These are phyloP conservation scores for Pecten maximus DNA, from an alignment of 2,888 invertebrate species.

Conservation along the genomic window DNA sequence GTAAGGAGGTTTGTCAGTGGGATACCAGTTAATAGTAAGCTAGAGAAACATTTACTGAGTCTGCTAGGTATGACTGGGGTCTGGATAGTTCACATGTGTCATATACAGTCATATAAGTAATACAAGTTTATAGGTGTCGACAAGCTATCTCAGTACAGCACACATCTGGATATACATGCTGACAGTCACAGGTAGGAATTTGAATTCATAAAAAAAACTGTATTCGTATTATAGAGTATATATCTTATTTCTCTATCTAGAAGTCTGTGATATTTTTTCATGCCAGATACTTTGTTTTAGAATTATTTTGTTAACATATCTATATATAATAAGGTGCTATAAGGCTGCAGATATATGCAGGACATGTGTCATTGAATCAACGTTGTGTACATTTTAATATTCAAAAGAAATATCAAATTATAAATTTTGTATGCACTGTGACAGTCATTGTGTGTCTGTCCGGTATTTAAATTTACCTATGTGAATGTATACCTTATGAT, in stretches of 20 bases:
- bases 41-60: not conserved
- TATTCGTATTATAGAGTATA: not conserved
- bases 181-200: not conserved
- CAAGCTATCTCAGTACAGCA: not conserved
- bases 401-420: slow-evolving; percentile 23
- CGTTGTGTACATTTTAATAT: not conserved
- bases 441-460: not conserved
- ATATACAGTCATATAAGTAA: not conserved
- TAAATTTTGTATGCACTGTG: slow-evolving; percentile 19
- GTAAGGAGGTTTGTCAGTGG: not conserved
- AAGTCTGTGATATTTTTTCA: not conserved
- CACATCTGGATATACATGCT: not conserved
- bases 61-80: slow-evolving; percentile 11
- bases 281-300: not conserved
- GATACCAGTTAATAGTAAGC: not conserved
- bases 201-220: not conserved
- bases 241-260: too few relatives aligned
- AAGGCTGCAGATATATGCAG: not conserved
- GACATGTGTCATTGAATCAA: not conserved
- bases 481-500: not conserved
- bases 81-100: slow-evolving; percentile 27
- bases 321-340: not conserved
- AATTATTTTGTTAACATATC: not conserved
- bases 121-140: not conserved
- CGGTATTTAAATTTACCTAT: not conserved